Evolutionary conservation across 1,140 invertebrate species (phyloP).

Genomic region (Heliconius himera): DNA sequence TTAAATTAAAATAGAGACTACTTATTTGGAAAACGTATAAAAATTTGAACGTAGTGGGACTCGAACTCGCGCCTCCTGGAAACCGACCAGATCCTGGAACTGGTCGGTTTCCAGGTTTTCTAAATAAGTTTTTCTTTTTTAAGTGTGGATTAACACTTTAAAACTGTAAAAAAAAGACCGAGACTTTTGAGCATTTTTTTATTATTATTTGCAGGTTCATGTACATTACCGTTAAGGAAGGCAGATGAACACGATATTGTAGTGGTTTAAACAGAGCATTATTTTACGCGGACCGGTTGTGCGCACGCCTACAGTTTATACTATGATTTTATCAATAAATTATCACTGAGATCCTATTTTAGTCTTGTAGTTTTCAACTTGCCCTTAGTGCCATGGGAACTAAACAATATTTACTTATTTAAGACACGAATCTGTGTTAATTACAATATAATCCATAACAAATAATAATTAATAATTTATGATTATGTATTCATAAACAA

Average conservation of each 20-base stretch:
- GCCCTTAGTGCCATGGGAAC: conserved; percentile 60
- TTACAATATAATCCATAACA: conserved; percentile 7
- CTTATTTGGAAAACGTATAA: too few species aligned
- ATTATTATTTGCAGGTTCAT: conserved; percentile 14
- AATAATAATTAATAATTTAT: neutral
- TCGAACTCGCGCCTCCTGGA: too few species aligned
- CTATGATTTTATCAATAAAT: conserved; percentile 68
- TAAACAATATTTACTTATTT: conserved; percentile 25
- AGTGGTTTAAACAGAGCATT: conserved; percentile 54
- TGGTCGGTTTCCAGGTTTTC: too few species aligned
- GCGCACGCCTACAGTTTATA: conserved; percentile 60
- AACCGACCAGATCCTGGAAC: too few species aligned
- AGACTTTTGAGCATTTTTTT: neutral
- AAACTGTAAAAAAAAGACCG: too few species aligned
- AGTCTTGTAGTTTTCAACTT: conserved; percentile 53
- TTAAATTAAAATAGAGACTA: too few species aligned
- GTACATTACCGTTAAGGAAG: conserved; percentile 55
- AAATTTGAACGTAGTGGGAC: too few species aligned
- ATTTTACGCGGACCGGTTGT: conserved; percentile 58
- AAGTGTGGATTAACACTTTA: too few species aligned
- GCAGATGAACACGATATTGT: conserved; percentile 50
- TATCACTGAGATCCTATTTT: conserved; percentile 75
- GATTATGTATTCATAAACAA: neutral
- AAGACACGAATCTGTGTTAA: neutral
- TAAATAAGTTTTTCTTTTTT: too few species aligned